Base-by-base conservation (phyloP, 2,888 invertebrate genomes). In the Chaetogeoica ovagalla region DNA sequence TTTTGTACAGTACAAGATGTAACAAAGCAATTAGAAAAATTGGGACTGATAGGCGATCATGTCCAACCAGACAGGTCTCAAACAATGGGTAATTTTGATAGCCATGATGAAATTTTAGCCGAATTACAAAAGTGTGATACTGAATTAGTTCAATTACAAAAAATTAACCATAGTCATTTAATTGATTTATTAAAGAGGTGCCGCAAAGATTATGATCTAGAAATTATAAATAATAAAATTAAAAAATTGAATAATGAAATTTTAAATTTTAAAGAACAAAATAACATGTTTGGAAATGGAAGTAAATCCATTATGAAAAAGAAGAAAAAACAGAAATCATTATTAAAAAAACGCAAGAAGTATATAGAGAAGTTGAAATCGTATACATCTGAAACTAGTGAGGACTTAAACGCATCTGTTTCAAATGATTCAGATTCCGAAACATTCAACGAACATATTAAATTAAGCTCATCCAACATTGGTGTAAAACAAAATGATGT, bases 81-180 rank as follows among this genome's bases (percentile, higher is more conserved):
- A 13, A 11, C 71, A 2, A 43, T 9, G 8, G 13, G 17, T 72
- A n/a, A 65, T 23, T 30, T 43, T 23, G 21, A 43, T 82, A 89
- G 92, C 5, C 93, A 94, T 84, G 95, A 96, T 87, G 96, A 97
- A 87, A 94, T 97, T 84, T 88, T 95, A 83, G 88, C 90, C 15
- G 97, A 97, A 88, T 93, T 97, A 19, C 93, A 93, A 85, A 91
- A 93, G 84, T 94, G 96, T 84, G 94, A 95, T 85, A 91, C 93
- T 81, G 95, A 96, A 87, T 87, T 95, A 21, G 89, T 90, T 72
- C 90, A 91, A 37, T 90, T 94, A 11, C 91, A 94, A 83, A 91
- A 91, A 86, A 94, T 94, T 85, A 97, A 97, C 86, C 89, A 91
- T 82, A 88, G 89, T 43, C 92, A 93, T 84, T 87, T 95, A 37